phyloP scores from a whole-genome alignment of 2,888 invertebrate genomes.

The Aphodius granarius region DNA sequence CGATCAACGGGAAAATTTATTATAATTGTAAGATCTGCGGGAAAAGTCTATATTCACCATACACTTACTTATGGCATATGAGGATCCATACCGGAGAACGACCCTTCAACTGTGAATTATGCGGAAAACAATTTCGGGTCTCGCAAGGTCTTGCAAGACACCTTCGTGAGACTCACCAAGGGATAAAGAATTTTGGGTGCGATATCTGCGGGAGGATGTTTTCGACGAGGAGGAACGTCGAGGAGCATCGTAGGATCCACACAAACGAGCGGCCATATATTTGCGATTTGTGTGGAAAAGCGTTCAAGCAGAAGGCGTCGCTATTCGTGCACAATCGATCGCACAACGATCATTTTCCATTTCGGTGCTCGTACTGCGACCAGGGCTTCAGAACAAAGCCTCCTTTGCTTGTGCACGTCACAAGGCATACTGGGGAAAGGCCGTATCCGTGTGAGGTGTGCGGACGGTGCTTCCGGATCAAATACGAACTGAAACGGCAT shows the following conservation, averaged over 20 bases:
- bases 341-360: slow-evolving; percentile 60
- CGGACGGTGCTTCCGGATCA: slow-evolving; percentile 60
- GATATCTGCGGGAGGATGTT: slow-evolving; percentile 61
- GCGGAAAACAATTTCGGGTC: slow-evolving; percentile 68
- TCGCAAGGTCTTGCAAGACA: slow-evolving; percentile 66
- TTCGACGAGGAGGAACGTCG: slow-evolving; percentile 62
- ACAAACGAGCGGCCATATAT: slow-evolving; percentile 62
- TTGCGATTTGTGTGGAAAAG: slow-evolving; percentile 63
- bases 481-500: slow-evolving; percentile 62
- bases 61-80: slow-evolving; percentile 64
- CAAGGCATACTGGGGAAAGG: slow-evolving; percentile 65
- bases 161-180: slow-evolving; percentile 64
- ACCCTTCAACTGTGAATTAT: slow-evolving; percentile 67
- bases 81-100: slow-evolving; percentile 68
- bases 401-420: slow-evolving; percentile 60
- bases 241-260: slow-evolving; percentile 63
- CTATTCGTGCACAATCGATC: slow-evolving; percentile 65
- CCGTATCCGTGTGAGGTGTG: slow-evolving; percentile 63
- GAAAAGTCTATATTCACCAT: slow-evolving; percentile 62
- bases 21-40: slow-evolving; percentile 63
- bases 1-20: slow-evolving; percentile 57
- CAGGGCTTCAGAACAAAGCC: slow-evolving; percentile 63
- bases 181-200: slow-evolving; percentile 62
- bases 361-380: slow-evolving; percentile 62
- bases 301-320: slow-evolving; percentile 68